Evolutionary conservation across 2,888 invertebrate species (phyloP), one percentile per base, ranked within the genome.

Genomic region (Labia minor): DNA sequence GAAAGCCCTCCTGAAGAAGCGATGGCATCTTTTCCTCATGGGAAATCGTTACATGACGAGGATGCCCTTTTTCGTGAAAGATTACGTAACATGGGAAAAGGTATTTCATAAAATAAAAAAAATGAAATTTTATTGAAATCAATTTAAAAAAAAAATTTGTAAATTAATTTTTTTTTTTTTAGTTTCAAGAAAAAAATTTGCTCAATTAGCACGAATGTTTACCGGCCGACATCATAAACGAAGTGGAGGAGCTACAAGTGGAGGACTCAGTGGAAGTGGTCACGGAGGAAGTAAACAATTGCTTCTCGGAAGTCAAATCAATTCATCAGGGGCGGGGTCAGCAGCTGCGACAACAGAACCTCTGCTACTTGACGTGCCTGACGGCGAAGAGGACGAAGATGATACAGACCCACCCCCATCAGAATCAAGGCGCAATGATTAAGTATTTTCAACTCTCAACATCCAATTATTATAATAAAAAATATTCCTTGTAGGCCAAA

Each of bases 141-240:
- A 18, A 19, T 65, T 21, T 70, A 71, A 33, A 26, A 61, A 62
- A 64, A 61, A 64, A 69, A 26, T 14, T 61, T 69, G 1, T 26
- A 49, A 10, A 19, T 37, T 68, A 20, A 11, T 63, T 63, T 21
- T 64, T 67, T 69, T 66, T 67, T 2, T 78, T 79, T 8, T 77
- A 87, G 86, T 87, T 71, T 90, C 90, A 6, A 85, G 88, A 70
- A 88, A 88, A 75, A 90, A 90, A 77, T 90, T 90, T 77, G 84
- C 89, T 19, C 90, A 89, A 78, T 79, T 90, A 70, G 89, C 89
- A 6, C 82, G 86, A 69, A 87, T 90, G 72, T 90, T 90, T 75
- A 85, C 87, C 8, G 49, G 49, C 3, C 85, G 89, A 67, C 82
- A 84, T 11, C 80, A 83, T 68, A 82, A 82, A 37, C 62, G 70